Conservation (phyloP, 1,140 invertebrate species). For the Bombus affinis region DNA sequence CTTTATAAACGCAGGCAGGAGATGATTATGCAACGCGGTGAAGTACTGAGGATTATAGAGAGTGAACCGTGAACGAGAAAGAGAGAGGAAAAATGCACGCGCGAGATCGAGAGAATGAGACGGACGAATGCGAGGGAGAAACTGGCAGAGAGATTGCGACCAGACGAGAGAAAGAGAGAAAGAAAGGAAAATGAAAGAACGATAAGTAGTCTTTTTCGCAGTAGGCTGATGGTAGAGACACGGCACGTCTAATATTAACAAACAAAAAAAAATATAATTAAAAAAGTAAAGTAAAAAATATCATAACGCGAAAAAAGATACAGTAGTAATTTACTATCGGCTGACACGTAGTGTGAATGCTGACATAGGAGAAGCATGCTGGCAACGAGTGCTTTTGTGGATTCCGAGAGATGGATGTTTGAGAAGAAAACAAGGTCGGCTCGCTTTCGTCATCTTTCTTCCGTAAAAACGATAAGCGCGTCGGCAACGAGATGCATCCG, state of each 20-base stretch:
- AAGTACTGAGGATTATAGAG: conserved; percentile 26
- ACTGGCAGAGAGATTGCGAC: background rate
- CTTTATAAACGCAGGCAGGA: conserved; percentile 74
- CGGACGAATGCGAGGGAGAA: background rate
- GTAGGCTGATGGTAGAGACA: conserved; percentile 80
- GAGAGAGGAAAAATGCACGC: background rate
- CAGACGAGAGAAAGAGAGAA: background rate
- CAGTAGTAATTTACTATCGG: conserved; percentile 78
- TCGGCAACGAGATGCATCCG: too few species aligned
- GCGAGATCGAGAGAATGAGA: conserved; percentile 11
- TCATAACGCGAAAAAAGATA: conserved; percentile 77
- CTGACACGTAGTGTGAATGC: conserved; percentile 76
- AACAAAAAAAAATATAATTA: conserved; percentile 65
- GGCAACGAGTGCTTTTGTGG: conserved; percentile 64
- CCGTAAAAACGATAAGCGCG: background rate
- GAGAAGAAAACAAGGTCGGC: background rate
- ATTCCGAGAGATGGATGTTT: conserved; percentile 34
- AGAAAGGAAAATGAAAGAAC: background rate
- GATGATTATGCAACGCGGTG: conserved; percentile 36
- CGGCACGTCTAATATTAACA: conserved; percentile 78
- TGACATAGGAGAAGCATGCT: conserved; percentile 75
- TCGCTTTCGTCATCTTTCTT: background rate
- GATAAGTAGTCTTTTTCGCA: conserved; percentile 74
- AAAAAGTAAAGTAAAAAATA: conserved; percentile 74
- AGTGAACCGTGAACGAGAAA: background rate